phyloP scores from a whole-genome alignment of 2,888 invertebrate genomes.

The Diarsia rubi region DNA sequence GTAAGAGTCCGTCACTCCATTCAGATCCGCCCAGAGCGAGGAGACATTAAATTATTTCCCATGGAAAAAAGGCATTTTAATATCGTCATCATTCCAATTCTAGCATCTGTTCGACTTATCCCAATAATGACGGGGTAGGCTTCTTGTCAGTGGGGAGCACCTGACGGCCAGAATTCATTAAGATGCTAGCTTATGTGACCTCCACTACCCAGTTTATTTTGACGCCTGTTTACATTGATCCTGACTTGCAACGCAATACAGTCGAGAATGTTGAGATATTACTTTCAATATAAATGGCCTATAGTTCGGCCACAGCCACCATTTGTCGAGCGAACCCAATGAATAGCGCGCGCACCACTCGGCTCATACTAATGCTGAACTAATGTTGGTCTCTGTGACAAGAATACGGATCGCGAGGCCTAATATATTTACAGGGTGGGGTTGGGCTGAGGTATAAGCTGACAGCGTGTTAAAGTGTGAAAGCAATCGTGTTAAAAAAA shows the following conservation, averaged over 20 bases:
- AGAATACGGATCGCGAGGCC: conserved; percentile 66
- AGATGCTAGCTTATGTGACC: neutral
- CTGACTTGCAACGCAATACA: neutral
- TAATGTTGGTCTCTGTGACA: conserved; percentile 66
- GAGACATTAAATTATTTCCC: no score
- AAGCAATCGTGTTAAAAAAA: neutral
- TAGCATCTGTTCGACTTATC: neutral
- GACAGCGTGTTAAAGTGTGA: neutral
- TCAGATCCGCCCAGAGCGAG: no score
- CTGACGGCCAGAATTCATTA: neutral
- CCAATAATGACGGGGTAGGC: neutral
- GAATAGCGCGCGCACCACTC: conserved; percentile 48
- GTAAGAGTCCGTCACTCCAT: no score
- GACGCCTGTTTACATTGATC: neutral
- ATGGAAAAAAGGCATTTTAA: no score
- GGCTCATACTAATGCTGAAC: conserved; percentile 67
- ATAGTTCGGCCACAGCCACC: conserved; percentile 31
- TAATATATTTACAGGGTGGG: conserved; percentile 68
- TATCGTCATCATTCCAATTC: no score
- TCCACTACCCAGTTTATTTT: neutral
- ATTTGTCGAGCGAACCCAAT: conserved; percentile 42
- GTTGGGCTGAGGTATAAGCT: conserved; percentile 19
- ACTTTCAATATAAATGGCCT: conserved; percentile 10
- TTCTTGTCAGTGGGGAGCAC: neutral
- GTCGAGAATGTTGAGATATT: conserved; percentile 25